Percentiles rank a stretch among this genome's conserved stretches.
Conservation (phyloP, 2,888 invertebrate genomes). For the Agrilus cyanescens region DNA sequence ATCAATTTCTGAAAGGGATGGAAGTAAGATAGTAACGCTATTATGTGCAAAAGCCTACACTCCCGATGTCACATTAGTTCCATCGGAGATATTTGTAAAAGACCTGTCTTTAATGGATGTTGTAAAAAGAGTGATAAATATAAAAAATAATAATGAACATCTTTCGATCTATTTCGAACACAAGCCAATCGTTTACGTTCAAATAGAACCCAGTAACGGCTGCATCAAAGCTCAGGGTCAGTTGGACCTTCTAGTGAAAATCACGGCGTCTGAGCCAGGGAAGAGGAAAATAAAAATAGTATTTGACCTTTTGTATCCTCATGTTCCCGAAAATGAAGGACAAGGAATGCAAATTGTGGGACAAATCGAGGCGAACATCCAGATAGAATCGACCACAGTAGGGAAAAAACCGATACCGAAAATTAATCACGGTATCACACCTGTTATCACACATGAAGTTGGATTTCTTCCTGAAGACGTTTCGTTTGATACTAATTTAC, state of each 20-base stretch:
- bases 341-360: slow-evolving; percentile 13
- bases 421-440: slow-evolving; percentile 29
- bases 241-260: slow-evolving; percentile 22
- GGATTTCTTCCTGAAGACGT: slow-evolving; percentile 27
- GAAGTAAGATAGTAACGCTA: slow-evolving; percentile 37
- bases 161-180: slow-evolving; percentile 36
- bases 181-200: slow-evolving; percentile 32
- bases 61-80: slow-evolving; percentile 37
- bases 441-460: slow-evolving; percentile 27
- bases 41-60: slow-evolving; percentile 45
- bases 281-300: slow-evolving; percentile 13
- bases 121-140: slow-evolving; percentile 31
- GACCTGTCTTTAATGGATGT: slow-evolving; percentile 33
- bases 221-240: slow-evolving; percentile 32
- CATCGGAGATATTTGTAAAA: slow-evolving; percentile 38
- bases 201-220: slow-evolving; percentile 34
- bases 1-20: neutral
- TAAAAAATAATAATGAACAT: slow-evolving; percentile 37
- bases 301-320: slow-evolving; percentile 21
- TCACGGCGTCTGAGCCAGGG: slow-evolving; percentile 22
- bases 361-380: slow-evolving; percentile 11
- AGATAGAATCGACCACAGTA: slow-evolving; percentile 8
- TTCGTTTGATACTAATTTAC: slow-evolving; percentile 21
- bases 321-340: slow-evolving; percentile 10
- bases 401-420: slow-evolving; percentile 16